Conservation (phyloP, 2,888 invertebrate species). For the Yponomeuta cagnagella region DNA sequence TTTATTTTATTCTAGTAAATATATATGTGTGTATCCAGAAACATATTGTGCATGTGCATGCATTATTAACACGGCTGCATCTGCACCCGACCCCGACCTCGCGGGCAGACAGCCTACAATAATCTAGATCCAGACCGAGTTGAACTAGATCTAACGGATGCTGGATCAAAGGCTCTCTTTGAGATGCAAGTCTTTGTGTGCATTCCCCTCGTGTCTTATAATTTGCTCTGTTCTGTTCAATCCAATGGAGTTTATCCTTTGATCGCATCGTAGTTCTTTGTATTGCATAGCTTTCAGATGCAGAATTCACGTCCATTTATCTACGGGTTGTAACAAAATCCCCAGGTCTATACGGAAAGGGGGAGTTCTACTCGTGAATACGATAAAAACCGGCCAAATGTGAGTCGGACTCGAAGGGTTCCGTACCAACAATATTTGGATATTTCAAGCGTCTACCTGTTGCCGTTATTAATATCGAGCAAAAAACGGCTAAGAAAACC, state of each 20-base stretch:
- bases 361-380: too few relatives aligned
- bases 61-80: neutral
- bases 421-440: too few relatives aligned
- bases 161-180: slow-evolving; percentile 9
- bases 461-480: too few relatives aligned
- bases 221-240: neutral
- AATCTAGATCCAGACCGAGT: neutral
- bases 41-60: neutral
- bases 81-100: neutral
- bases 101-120: neutral
- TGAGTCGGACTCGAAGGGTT: too few relatives aligned
- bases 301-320: neutral
- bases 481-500: too few relatives aligned
- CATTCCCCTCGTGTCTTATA: neutral
- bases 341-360: too few relatives aligned
- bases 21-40: neutral
- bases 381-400: too few relatives aligned
- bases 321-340: neutral
- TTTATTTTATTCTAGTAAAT: too few relatives aligned
- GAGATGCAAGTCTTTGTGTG: slow-evolving; percentile 4
- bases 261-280: neutral
- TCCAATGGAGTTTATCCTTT: neutral
- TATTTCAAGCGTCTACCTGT: too few relatives aligned
- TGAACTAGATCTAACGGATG: slow-evolving; percentile 3
- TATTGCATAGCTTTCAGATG: neutral